These are phyloP conservation scores for Salarias fasciatus DNA, from an alignment of 2,797 vertebrate genomes.

Conservation along the genomic window DNA sequence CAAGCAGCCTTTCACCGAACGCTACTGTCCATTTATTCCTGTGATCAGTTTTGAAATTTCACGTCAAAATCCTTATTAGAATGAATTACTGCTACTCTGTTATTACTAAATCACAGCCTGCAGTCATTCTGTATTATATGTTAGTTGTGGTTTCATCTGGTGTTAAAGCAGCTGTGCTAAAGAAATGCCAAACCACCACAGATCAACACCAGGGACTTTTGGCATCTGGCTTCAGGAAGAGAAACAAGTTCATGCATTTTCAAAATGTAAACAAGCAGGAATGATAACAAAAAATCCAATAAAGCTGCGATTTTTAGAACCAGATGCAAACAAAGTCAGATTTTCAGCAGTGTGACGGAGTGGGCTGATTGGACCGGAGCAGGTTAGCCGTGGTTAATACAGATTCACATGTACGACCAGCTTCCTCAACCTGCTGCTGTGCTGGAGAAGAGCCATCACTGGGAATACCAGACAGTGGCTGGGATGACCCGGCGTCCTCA, in stretches of 20 bases:
- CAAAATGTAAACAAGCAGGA: not conserved
- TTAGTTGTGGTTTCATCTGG: conserved; percentile 44
- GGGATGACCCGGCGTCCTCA: conserved; percentile 75
- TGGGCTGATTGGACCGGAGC: conserved; percentile 19
- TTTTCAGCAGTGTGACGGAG: conserved; percentile 32
- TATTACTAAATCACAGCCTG: conserved; percentile 17
- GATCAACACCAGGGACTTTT: conserved; percentile 25
- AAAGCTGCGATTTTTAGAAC: conserved; percentile 9
- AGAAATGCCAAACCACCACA: conserved; percentile 17
- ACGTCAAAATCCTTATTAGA: not conserved
- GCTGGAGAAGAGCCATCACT: conserved; percentile 71
- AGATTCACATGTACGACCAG: conserved; percentile 60
- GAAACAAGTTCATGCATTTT: not conserved
- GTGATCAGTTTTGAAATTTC: conserved; percentile 19
- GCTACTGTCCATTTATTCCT: conserved; percentile 20
- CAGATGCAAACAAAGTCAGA: conserved; percentile 47
- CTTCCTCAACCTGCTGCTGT: conserved; percentile 76
- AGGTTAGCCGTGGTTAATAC: conserved; percentile 71
- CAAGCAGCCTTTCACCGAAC: not conserved
- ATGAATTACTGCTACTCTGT: too few species aligned
- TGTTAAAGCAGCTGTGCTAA: conserved; percentile 41
- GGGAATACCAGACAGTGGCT: conserved; percentile 74
- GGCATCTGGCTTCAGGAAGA: conserved; percentile 46
- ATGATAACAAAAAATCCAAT: too few species aligned
- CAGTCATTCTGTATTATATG: conserved; percentile 13